Evolutionary conservation across 2,888 invertebrate genomes (phyloP).

Genomic region (Melanchra persicariae): DNA sequence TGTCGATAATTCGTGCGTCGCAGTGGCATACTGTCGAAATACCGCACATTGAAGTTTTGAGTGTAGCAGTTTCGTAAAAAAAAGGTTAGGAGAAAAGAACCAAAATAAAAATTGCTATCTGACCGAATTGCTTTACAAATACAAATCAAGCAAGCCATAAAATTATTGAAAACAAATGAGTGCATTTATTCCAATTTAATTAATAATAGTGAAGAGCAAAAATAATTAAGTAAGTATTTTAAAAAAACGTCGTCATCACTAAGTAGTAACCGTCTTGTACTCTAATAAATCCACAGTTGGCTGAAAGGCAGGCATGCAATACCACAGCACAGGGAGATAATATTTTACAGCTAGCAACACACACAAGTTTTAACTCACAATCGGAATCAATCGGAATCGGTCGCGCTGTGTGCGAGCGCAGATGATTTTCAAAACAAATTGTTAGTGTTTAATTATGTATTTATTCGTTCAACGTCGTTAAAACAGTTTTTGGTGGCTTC

Average conservation of each 20-base stretch:
- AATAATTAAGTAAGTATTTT: too few species aligned
- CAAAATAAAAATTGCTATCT: too few species aligned
- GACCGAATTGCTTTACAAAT: too few species aligned
- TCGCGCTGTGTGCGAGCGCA: conserved; percentile 43
- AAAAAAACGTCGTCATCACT: not conserved
- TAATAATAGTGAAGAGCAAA: too few species aligned
- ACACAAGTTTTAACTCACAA: not conserved
- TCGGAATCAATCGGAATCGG: conserved; percentile 34
- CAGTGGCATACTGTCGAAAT: too few species aligned
- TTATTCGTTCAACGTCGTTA: conserved; percentile 24
- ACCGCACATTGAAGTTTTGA: too few species aligned
- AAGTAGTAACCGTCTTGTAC: not conserved
- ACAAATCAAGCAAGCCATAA: too few species aligned
- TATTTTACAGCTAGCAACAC: conserved; percentile 49
- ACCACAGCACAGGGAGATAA: not conserved
- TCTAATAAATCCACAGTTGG: conserved; percentile 11
- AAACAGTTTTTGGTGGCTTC: conserved; percentile 15
- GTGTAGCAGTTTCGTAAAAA: too few species aligned
- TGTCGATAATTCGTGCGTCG: too few species aligned
- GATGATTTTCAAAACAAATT: conserved; percentile 53
- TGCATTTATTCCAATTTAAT: not conserved
- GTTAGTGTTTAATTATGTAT: conserved; percentile 16
- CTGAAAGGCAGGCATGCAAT: not conserved
- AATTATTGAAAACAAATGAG: too few species aligned
- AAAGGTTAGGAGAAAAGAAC: too few species aligned